Base-by-base conservation (phyloP, 2,113 vertebrate species). In the Callopanchax toddi region DNA sequence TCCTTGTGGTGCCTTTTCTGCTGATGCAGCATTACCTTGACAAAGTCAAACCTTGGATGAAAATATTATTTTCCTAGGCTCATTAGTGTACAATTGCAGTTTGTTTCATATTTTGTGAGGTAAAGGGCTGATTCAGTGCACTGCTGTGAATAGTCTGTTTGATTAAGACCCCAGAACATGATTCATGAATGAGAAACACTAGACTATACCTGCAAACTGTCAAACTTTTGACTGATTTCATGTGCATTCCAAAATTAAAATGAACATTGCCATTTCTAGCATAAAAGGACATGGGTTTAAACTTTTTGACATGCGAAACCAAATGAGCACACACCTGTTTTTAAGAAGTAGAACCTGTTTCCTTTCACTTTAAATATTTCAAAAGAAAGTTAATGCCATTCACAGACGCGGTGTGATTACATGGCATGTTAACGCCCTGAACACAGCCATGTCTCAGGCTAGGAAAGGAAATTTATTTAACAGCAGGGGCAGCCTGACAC, bases 401-500 rank as follows among this genome's bases (percentile, higher is more conserved):
- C 46, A 58, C 87, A 90, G 86, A 54, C 68, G 0, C 71, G 0
- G 40, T 8, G 72, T 82, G 79, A 81, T 81, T 70, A 71, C 84
- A 66, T 43, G 76, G 79, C 74, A 74, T 79, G 80, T 80, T 85
- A 88, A 83, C 67, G 49, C 74, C 79, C 68, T 45, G 60, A 81
- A 74, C 82, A 85, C 79, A 68, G 70, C 29, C 58, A 3, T 52
- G 65, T 83, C 71, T 78, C 77, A 39, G 81, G 44, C 42, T 57
- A 57, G 16, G 64, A 60, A 26, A 61, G 81, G 66, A 54, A 69
- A 85, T 85, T 51, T 65, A 60, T 87, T 88, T 84, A 82, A 55
- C 86, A 86, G 82, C 86, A 55, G 79, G 76, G 58, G 71, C 60
- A 68, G 76, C 48, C 63, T 29, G 73, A 60, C 69, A 58, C 86